Evolutionary conservation across 2,888 invertebrate species (phyloP).

Genomic region (Aleiodes alternator): DNA sequence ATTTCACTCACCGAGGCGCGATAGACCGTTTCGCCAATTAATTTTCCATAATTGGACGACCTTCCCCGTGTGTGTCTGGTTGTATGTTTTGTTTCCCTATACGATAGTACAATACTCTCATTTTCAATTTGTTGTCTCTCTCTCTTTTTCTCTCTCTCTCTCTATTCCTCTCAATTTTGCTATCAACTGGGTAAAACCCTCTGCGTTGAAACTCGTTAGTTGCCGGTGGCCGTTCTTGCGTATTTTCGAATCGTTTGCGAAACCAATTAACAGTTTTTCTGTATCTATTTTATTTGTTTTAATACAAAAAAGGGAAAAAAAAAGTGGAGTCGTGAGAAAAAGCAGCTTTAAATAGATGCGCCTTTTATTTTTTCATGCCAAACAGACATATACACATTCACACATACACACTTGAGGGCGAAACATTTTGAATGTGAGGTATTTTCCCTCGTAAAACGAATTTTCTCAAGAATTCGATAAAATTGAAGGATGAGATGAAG

Average conservation of each 20-base stretch:
- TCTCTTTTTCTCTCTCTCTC: constrained; percentile 21
- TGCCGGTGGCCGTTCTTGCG: constrained; percentile 33
- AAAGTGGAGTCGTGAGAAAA: neutral
- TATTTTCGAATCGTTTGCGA: constrained; percentile 43
- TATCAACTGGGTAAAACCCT: constrained; percentile 40
- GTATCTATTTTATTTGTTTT: constrained; percentile 32
- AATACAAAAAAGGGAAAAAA: no score
- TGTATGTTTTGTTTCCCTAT: constrained; percentile 33
- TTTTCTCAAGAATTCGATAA: no score
- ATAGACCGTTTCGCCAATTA: constrained; percentile 68
- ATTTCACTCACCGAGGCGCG: constrained; percentile 24
- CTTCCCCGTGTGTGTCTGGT: constrained; percentile 47
- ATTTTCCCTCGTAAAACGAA: no score
- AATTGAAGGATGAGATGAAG: no score
- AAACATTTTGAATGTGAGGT: no score
- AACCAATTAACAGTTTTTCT: constrained; percentile 25
- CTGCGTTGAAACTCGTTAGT: constrained; percentile 35
- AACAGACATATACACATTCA: no score
- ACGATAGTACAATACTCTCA: neutral
- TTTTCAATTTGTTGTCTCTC: constrained; percentile 1
- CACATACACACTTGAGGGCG: no score
- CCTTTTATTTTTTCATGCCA: constrained; percentile 54
- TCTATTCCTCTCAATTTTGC: constrained; percentile 7
- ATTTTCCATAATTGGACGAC: constrained; percentile 75
- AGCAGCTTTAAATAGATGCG: neutral